Evolutionary conservation across 2,888 invertebrate genomes (phyloP).

Genomic region (Melanostoma scalare): DNA sequence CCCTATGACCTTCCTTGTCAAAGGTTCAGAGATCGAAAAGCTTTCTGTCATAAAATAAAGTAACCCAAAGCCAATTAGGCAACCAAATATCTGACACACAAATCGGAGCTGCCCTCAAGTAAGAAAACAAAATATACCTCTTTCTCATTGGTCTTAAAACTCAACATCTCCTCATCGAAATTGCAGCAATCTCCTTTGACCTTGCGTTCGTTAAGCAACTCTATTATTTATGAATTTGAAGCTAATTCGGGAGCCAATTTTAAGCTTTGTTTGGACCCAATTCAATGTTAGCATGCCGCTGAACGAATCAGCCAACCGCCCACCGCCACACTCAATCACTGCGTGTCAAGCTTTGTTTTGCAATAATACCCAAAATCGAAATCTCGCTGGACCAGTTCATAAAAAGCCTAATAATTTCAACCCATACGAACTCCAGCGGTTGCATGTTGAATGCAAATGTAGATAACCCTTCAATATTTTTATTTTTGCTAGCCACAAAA

Average conservation of each 20-base stretch:
- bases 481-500: not conserved
- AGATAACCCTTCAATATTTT: constrained; percentile 15
- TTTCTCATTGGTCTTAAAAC: not conserved
- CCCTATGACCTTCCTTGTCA: not conserved
- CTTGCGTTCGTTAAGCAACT: constrained; percentile 47
- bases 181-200: constrained; percentile 29
- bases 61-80: constrained; percentile 33
- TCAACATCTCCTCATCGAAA: constrained; percentile 18
- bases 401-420: constrained; percentile 17
- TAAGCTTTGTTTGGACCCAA: constrained; percentile 5
- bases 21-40: constrained; percentile 13
- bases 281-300: constrained; percentile 33
- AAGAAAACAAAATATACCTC: constrained; percentile 15
- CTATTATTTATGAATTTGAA: constrained; percentile 9
- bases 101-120: constrained; percentile 6
- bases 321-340: not conserved
- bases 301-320: not conserved
- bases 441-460: constrained; percentile 28
- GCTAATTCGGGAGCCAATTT: constrained; percentile 31
- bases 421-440: not conserved
- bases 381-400: constrained; percentile 46
- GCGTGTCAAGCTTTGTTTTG: constrained; percentile 3
- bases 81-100: constrained; percentile 9
- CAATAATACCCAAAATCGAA: constrained; percentile 6
- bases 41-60: not conserved